Conservation (phyloP, 92 coral and sea anemone genomes). For the Porites rus region DNA sequence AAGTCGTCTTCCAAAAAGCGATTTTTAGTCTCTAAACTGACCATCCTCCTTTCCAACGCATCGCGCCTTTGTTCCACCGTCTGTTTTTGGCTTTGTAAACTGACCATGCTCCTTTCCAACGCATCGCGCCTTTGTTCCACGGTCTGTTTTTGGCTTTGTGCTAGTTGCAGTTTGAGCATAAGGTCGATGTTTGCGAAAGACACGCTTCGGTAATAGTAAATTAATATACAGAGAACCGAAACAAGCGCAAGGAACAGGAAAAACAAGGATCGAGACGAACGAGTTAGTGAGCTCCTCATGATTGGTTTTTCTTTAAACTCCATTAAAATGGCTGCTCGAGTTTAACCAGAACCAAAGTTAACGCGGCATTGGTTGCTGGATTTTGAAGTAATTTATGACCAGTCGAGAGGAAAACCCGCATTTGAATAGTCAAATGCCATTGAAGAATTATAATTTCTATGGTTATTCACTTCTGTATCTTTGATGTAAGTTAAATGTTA, state of each 20-base stretch:
- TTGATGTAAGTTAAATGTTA: too few relatives aligned
- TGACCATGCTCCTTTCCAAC: conserved; percentile 5
- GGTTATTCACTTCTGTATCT: too few relatives aligned
- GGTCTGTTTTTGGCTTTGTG: background rate
- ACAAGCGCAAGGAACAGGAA: conserved; percentile 6
- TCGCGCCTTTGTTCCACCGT: background rate
- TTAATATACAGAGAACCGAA: background rate
- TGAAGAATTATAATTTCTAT: too few relatives aligned
- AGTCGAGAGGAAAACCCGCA: too few relatives aligned
- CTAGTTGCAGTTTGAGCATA: background rate
- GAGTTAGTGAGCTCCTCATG: conserved; percentile 12
- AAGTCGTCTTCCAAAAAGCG: conserved; percentile 7
- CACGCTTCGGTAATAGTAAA: conserved; percentile 11
- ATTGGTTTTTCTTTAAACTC: conserved; percentile 1
- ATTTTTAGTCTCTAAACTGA: background rate
- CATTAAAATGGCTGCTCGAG: background rate
- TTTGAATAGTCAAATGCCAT: too few relatives aligned
- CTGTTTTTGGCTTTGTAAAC: background rate
- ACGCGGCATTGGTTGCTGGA: background rate
- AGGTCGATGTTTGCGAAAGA: conserved; percentile 11
- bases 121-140: background rate
- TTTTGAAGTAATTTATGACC: background rate
- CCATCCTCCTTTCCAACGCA: conserved; percentile 11
- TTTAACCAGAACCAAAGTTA: background rate
- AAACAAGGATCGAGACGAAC: conserved; percentile 10